These are phyloP conservation scores for Chironex yamaguchii DNA, from an alignment of 30 jellyfish, hydroid and myxozoan genomes.

Conservation along the genomic window DNA sequence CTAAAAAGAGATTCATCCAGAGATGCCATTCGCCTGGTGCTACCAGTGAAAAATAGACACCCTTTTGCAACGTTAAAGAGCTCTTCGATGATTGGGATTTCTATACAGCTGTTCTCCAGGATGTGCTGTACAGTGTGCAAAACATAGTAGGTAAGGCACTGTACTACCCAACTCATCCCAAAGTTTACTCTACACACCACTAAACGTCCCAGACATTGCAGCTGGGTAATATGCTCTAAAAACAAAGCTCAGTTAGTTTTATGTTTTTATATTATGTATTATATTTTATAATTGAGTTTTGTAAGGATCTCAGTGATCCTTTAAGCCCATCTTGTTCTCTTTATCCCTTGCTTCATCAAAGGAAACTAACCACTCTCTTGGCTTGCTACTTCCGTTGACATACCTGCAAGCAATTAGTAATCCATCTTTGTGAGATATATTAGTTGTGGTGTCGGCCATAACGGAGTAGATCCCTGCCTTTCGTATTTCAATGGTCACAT, in stretches of 20 bases:
- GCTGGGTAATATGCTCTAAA: constrained; percentile 49
- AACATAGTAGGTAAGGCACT: constrained; percentile 43
- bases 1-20: neutral
- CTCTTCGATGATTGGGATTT: constrained; percentile 36
- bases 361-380: constrained; percentile 29
- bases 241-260: neutral
- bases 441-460: constrained; percentile 48
- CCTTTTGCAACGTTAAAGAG: neutral
- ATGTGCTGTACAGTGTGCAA: constrained; percentile 46
- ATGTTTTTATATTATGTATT: too few relatives aligned
- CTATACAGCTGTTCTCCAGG: too few relatives aligned
- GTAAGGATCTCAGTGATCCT: too few relatives aligned
- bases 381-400: constrained; percentile 14
- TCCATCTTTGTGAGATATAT: constrained; percentile 24
- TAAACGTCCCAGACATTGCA: constrained; percentile 60
- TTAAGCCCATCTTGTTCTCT: too few relatives aligned
- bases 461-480: constrained; percentile 40
- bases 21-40: neutral
- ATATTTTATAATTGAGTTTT: too few relatives aligned
- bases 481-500: neutral
- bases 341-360: constrained; percentile 35
- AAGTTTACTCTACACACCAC: constrained; percentile 36
- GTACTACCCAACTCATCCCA: constrained; percentile 23
- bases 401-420: constrained; percentile 23
- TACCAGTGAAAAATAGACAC: neutral